Evolutionary conservation across 1,140 invertebrate species (phyloP), one percentile per base, ranked within the genome.

Genomic region (Drosophila rufa): DNA sequence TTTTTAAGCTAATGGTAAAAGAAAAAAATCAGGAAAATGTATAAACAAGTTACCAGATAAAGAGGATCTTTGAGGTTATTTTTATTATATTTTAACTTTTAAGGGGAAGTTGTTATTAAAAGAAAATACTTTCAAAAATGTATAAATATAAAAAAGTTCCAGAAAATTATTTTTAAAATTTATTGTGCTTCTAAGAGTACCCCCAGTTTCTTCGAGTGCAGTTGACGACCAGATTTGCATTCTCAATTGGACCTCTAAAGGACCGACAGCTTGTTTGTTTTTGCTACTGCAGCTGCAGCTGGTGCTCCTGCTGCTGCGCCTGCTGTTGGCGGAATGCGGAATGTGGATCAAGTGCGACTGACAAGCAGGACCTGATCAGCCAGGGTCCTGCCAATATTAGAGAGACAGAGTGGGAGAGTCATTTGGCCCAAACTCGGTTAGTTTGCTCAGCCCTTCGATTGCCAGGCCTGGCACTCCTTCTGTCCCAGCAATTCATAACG

Each of bases 201-300:
- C 33, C 33, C 33, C 0, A 3, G 9, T 62, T 62, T 62, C 22
- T 19, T 7, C 4, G 1, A 55, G 61, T 71, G 59, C 45, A 57
- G 27, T 43, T 53, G 50, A 59, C 55, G 25, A 48, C 70, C 75
- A 80, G 79, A 90, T 90, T 90, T 90, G 81, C 85, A 90, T 90
- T 85, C 79, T 90, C 81, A 90, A 90, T 90, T 90, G 85, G 81
- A 70, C 81, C 30, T 60, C 68, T 58, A 65, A 76, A 79, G 85
- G 65, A 73, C 61, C 68, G 74, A 67, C 75, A 86, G 58, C 42
- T 25, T 74, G 70, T 74, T 74, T 74, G 70, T 51, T 60, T 73
- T 59, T 36, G 45, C 25, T 27, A 43, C 45, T 45, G 45, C 75
- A 43, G 33, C 55, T 61, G 46, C 46, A 30, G 14, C 55, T 4